These are phyloP conservation scores for Tenthredo distinguenda DNA, from an alignment of 2,888 invertebrate species.

Conservation along the genomic window DNA sequence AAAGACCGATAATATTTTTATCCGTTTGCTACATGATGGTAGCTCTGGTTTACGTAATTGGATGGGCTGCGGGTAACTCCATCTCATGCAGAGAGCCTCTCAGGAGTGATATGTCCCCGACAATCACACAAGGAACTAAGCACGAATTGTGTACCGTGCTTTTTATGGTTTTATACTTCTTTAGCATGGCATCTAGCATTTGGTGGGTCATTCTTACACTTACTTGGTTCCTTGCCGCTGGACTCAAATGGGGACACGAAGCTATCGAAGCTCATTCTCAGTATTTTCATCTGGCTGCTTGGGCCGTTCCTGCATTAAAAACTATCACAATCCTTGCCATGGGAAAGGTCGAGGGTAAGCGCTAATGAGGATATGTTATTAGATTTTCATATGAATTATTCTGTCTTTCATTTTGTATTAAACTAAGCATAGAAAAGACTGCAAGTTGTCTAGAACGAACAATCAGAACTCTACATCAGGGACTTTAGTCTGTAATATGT, in stretches of 20 bases:
- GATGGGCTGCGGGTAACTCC: conserved; percentile 90
- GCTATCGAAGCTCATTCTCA: conserved; percentile 98
- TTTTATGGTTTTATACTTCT: conserved; percentile 98
- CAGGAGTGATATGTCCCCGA: conserved; percentile 88
- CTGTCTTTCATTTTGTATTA: neutral
- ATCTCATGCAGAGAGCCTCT: conserved; percentile 92
- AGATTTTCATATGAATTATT: neutral
- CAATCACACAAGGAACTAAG: conserved; percentile 93
- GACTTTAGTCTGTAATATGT: neutral
- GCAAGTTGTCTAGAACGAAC: neutral
- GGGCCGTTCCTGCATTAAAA: conserved; percentile 97
- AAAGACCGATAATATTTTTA: conserved; percentile 97
- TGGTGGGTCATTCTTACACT: conserved; percentile 99
- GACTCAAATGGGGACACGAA: conserved; percentile 98
- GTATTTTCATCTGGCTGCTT: conserved; percentile 98
- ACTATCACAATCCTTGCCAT: conserved; percentile 97
- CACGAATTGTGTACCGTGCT: conserved; percentile 93
- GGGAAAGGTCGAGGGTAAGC: conserved; percentile 96
- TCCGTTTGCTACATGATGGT: conserved; percentile 98
- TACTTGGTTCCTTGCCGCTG: conserved; percentile 98
- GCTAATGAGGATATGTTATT: neutral
- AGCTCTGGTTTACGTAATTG: conserved; percentile 93
- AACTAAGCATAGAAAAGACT: neutral
- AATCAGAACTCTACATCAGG: neutral
- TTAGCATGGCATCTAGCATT: conserved; percentile 97